Evolutionary conservation across 2,113 vertebrate genomes (phyloP).

Genomic region (Cheirogaleus medius): DNA sequence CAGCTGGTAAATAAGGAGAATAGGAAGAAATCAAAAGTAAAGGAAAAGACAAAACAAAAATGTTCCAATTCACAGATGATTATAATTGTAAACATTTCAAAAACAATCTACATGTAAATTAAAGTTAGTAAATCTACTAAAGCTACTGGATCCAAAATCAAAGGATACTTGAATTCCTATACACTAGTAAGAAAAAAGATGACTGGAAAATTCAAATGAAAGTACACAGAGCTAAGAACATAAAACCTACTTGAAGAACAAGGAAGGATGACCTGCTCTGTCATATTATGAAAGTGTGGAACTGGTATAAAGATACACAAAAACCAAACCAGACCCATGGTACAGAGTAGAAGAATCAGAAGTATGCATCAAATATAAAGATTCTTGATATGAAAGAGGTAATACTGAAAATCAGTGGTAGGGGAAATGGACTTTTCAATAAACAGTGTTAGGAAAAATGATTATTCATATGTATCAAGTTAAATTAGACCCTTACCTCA

Average conservation of each 20-base stretch:
- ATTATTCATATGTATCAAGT: not conserved
- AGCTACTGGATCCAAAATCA: not conserved
- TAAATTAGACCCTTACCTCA: not conserved
- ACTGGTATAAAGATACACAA: not conserved
- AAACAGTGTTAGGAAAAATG: not conserved
- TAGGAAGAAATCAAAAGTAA: not conserved
- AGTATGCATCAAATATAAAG: not conserved
- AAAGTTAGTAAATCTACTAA: constrained; percentile 29
- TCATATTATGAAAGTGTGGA: not conserved
- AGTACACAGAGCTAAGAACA: constrained; percentile 1
- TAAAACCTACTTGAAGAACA: not conserved
- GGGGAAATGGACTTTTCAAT: not conserved
- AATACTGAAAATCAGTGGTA: not conserved
- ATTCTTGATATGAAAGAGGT: not conserved
- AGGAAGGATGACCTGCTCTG: not conserved
- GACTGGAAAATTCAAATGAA: not conserved
- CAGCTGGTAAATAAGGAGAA: not conserved
- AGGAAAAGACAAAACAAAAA: not conserved
- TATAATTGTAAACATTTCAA: not conserved
- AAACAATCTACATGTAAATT: not conserved
- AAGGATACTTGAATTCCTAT: not conserved
- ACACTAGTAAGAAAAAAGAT: not conserved
- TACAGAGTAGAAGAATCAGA: not conserved
- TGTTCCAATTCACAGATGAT: not conserved
- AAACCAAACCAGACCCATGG: not conserved